phyloP scores from a whole-genome alignment of 2,888 invertebrate genomes.

The Leucozona laternaria region DNA sequence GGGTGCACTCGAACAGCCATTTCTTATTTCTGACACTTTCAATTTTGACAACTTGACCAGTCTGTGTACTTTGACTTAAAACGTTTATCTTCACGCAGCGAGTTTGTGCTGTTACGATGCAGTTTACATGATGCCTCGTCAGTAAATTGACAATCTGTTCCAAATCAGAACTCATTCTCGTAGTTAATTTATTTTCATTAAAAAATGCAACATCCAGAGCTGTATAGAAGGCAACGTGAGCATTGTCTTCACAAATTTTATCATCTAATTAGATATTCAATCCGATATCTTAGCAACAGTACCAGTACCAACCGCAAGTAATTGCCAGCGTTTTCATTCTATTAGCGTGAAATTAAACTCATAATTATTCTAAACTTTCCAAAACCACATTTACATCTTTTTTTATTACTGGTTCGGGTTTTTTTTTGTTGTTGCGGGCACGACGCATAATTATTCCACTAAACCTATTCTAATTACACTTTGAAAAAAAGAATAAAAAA shows the following conservation, averaged over 20 bases:
- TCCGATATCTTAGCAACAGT: background rate
- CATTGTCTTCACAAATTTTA: background rate
- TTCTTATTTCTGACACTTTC: no score
- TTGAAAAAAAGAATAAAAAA: conserved; percentile 26
- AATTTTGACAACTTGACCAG: no score
- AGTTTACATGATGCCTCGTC: no score
- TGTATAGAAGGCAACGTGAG: no score
- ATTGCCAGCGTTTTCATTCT: conserved; percentile 24
- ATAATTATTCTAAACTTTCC: conserved; percentile 54
- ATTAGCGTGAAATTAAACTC: conserved; percentile 37
- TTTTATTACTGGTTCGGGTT: conserved; percentile 3
- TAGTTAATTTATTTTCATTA: no score
- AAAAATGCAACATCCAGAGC: no score
- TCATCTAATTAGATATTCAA: conserved; percentile 9
- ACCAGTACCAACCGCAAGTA: background rate
- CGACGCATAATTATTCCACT: conserved; percentile 20
- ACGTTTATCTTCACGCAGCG: no score
- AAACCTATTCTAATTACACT: conserved; percentile 17
- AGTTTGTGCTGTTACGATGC: no score
- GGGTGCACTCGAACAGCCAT: no score
- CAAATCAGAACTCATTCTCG: no score
- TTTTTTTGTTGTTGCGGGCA: background rate
- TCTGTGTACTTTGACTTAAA: no score
- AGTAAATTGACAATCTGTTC: no score
- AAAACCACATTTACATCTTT: conserved; percentile 20